Evolutionary conservation across 2,888 invertebrate species (phyloP).

Genomic region (Melikaiella ostensackeni): DNA sequence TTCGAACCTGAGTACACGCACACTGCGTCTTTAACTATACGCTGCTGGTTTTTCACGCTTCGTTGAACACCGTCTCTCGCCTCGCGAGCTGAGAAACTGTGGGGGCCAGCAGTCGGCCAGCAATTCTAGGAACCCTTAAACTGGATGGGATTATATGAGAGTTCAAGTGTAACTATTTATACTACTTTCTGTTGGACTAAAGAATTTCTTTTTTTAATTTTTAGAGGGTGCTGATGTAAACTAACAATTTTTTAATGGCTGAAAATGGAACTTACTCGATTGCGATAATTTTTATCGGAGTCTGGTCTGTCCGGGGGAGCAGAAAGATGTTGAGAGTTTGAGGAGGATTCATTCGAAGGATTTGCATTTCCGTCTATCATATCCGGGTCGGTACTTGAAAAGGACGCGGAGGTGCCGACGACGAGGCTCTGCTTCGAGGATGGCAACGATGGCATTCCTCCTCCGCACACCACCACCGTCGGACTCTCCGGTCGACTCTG

Average conservation of each 20-base stretch:
- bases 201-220: too few species aligned
- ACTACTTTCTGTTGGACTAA: too few species aligned
- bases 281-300: conserved; percentile 72
- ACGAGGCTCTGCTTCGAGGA: conserved; percentile 70
- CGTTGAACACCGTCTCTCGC: too few species aligned
- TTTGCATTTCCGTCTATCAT: conserved; percentile 75
- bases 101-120: too few species aligned
- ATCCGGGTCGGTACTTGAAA: conserved; percentile 67
- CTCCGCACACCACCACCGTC: conserved; percentile 65
- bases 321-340: conserved; percentile 53
- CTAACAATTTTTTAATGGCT: not conserved
- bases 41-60: too few species aligned
- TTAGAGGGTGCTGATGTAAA: too few species aligned
- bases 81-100: too few species aligned
- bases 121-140: too few species aligned
- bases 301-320: conserved; percentile 68
- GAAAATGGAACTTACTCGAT: conserved; percentile 64
- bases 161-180: too few species aligned
- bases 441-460: conserved; percentile 74
- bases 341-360: conserved; percentile 60
- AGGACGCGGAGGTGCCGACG: conserved; percentile 62
- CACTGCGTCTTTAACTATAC: too few species aligned
- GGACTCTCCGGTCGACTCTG: conserved; percentile 72
- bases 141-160: too few species aligned
- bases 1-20: too few species aligned